phyloP scores from a whole-genome alignment of 2,888 invertebrate genomes.

The Oithona nana region DNA sequence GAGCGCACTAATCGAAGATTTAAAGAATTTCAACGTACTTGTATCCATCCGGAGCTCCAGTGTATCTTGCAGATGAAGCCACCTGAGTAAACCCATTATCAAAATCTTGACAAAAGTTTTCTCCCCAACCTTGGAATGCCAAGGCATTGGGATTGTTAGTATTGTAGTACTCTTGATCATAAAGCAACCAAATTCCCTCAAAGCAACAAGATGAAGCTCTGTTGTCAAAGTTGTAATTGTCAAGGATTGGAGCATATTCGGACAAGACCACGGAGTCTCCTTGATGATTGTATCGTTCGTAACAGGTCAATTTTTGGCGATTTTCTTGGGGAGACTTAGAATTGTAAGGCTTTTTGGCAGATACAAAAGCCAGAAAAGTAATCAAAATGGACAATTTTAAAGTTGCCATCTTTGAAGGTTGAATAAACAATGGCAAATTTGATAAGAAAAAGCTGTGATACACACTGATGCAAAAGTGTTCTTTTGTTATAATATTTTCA shows the following conservation, averaged over 20 bases:
- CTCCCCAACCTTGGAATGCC: neutral
- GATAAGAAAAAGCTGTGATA: too few relatives aligned
- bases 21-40: neutral
- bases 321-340: too few relatives aligned
- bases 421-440: too few relatives aligned
- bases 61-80: neutral
- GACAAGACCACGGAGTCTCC: neutral
- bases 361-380: too few relatives aligned
- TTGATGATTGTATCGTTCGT: neutral
- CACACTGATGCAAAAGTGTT: too few relatives aligned
- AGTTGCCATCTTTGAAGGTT: too few relatives aligned
- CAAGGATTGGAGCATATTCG: neutral
- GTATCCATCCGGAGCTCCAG: neutral
- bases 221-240: neutral
- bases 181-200: neutral
- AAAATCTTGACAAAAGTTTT: neutral
- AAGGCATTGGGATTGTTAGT: neutral
- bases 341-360: too few relatives aligned
- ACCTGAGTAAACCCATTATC: neutral
- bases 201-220: neutral
- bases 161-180: neutral
- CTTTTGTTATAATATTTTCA: too few relatives aligned
- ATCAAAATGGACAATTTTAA: too few relatives aligned
- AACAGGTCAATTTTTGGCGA: neutral
- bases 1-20: too few relatives aligned